Conservation (phyloP, 2,797 vertebrate genomes). For the Mergus octosetaceus region DNA sequence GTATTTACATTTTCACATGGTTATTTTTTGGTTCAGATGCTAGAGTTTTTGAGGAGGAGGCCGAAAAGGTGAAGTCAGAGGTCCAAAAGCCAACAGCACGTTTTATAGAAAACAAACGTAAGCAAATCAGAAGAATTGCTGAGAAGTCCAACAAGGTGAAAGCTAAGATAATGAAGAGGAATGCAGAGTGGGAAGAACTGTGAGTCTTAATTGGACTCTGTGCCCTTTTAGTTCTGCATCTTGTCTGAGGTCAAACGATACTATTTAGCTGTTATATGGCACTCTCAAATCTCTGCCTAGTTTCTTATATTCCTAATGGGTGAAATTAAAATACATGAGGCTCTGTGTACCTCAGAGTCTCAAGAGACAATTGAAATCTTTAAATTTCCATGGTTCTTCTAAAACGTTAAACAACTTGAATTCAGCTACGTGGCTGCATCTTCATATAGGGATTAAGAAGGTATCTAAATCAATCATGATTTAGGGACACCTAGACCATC, state of each 20-base stretch:
- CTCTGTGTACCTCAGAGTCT: neutral
- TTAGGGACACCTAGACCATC: neutral
- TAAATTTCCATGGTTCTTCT: neutral
- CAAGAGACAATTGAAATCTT: neutral
- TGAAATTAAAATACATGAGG: neutral
- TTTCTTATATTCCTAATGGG: neutral
- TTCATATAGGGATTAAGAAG: neutral
- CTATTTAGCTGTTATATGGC: neutral
- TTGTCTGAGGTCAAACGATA: neutral
- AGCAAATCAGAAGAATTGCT: conserved; percentile 82
- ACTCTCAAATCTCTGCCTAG: neutral
- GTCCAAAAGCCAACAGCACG: neutral
- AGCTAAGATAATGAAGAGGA: conserved; percentile 84
- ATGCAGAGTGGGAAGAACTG: conserved; percentile 89
- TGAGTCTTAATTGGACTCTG: conserved; percentile 74
- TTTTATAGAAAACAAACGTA: conserved; percentile 75
- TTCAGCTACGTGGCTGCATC: neutral
- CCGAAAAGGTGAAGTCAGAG: neutral
- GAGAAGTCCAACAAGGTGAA: conserved; percentile 85
- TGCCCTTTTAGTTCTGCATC: neutral
- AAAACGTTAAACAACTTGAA: neutral
- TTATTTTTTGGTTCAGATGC: conserved; percentile 7
- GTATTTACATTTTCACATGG: neutral
- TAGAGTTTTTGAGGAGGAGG: neutral
- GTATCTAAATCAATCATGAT: neutral